Conservation (phyloP, 2,888 invertebrate genomes). For the Sialis fuliginosa region DNA sequence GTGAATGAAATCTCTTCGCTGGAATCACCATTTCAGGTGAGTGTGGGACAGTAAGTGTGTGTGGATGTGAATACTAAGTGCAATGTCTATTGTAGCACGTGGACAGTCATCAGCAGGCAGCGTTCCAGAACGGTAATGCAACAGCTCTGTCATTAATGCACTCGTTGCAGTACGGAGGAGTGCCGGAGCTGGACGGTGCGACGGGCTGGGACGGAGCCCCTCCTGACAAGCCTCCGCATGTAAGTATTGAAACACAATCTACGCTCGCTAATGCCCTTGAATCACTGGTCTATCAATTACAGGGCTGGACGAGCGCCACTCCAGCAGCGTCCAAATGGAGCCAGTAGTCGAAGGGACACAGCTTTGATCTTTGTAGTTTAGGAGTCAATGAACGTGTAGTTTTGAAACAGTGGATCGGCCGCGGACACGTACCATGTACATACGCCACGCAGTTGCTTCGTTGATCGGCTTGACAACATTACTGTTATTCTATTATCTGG, state of each 20-base stretch:
- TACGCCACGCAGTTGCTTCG: neutral
- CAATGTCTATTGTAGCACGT: neutral
- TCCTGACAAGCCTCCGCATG: slow-evolving; percentile 14
- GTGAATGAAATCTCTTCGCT: slow-evolving; percentile 29
- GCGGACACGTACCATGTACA: neutral
- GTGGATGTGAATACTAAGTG: too few species aligned
- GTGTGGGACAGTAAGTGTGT: neutral
- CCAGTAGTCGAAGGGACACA: neutral
- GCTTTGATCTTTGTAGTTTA: too few species aligned
- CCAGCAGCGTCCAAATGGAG: neutral
- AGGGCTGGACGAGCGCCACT: neutral
- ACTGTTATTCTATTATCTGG: neutral
- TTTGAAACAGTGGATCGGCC: too few species aligned
- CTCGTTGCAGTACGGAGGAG: slow-evolving; percentile 10
- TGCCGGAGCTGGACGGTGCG: neutral
- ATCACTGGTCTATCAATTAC: too few species aligned
- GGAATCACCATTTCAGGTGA: slow-evolving; percentile 28
- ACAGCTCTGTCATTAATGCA: slow-evolving; percentile 9
- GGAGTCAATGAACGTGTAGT: too few species aligned
- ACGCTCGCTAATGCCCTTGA: too few species aligned
- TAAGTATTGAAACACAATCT: slow-evolving; percentile 13
- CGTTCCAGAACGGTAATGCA: slow-evolving; percentile 9
- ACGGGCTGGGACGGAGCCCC: neutral
- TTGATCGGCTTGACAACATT: neutral
- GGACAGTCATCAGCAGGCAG: slow-evolving; percentile 7